These are phyloP conservation scores for Anthonomus grandis DNA, from an alignment of 1,140 invertebrate genomes.

Conservation along the genomic window DNA sequence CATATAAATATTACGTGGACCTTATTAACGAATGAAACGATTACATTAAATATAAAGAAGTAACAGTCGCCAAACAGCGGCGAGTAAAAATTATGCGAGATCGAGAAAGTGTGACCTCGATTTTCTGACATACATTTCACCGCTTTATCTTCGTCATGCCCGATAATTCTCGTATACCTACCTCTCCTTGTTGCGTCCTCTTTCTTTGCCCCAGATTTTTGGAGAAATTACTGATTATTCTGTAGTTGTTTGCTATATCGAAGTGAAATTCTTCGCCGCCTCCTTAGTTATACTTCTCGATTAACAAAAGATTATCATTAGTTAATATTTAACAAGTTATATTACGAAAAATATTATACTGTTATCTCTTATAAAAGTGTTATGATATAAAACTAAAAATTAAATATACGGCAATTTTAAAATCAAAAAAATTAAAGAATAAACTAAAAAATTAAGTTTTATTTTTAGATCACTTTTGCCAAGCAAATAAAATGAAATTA, in stretches of 20 bases:
- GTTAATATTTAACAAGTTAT: conserved; percentile 26
- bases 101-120: conserved; percentile 41
- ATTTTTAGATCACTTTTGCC: no score
- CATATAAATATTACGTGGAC: conserved; percentile 27
- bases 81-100: conserved; percentile 26
- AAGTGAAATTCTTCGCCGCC: conserved; percentile 32
- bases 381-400: no score
- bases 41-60: conserved; percentile 30
- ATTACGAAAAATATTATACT: conserved; percentile 28
- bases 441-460: no score
- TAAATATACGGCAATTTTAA: no score
- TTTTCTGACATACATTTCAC: conserved; percentile 41
- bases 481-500: no score
- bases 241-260: conserved; percentile 32
- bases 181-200: conserved; percentile 28
- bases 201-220: conserved; percentile 39
- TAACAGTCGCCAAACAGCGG: conserved; percentile 20
- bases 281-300: conserved; percentile 25
- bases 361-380: conserved; percentile 25
- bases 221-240: conserved; percentile 40
- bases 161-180: no score
- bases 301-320: conserved; percentile 21
- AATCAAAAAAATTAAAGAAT: no score
- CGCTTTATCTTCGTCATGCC: conserved; percentile 35
- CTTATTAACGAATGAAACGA: conserved; percentile 24